Evolutionary conservation across 2,797 vertebrate species (phyloP), one percentile per base, ranked within the genome.

Genomic region (Macroramphosus scolopax): DNA sequence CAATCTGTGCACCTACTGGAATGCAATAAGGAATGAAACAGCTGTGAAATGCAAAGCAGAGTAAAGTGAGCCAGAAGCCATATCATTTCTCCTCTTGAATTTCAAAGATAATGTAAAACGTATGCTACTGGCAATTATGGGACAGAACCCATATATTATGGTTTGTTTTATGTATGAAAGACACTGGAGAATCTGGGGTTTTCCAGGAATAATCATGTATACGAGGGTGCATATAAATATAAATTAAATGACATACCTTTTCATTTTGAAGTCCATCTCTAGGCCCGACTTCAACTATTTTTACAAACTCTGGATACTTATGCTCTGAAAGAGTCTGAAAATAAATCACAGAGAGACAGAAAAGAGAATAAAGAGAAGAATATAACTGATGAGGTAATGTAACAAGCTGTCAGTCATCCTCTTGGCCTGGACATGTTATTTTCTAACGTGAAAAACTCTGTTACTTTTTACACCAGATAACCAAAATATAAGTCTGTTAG

Each of bases 231-330:
- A 17, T 32, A 49, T 59, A 36, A 54, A 66, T 51, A 59, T 56
- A 50, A 53, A 66, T 56, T 44, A 4, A 50, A 34, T 39, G 12
- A 40, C 10, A 28, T 90, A 97, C 95, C 91, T 94, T 95, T 86
- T 98, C 95, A 87, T 98, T 98, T 83, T 98, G 96, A 70, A 98
- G 89, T 63, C 95, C 95, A 78, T 98, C 95, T 70, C 96, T 91
- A 11, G 96, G 96, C 45, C 95, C 96, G 66, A 98, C 95, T 91
- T 97, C 95, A 47, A 98, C 93, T 67, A 98, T 92, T 88, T 95
- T 98, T 46, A 98, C 87, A 82, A 90, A 91, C 24, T 91, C 77
- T 56, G 95, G 95, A 57, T 93, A 87, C 65, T 87, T 89, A 16
- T 82, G 66, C 54, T 78, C 54, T 48, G 85, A 77, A 50, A 68